Conservation (phyloP, 2,113 vertebrate species). For the Rana temporaria region DNA sequence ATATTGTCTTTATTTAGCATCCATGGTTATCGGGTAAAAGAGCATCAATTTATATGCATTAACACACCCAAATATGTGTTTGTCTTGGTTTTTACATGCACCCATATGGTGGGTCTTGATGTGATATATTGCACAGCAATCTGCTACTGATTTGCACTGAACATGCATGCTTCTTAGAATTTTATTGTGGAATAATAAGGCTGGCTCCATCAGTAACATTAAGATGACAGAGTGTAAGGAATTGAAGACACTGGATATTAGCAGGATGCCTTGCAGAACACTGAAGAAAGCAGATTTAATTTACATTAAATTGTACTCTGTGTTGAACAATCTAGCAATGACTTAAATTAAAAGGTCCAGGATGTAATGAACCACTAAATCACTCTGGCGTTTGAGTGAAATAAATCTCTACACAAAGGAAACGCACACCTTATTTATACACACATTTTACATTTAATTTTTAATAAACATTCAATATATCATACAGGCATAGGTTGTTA, state of each 20-base stretch:
- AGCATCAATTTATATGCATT: not conserved
- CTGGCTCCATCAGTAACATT: constrained; percentile 43
- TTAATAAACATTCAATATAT: too few relatives aligned
- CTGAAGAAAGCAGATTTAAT: constrained; percentile 47
- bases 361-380: constrained; percentile 42
- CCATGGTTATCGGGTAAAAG: not conserved
- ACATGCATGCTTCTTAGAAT: constrained; percentile 11
- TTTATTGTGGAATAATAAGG: constrained; percentile 28
- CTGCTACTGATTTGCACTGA: constrained; percentile 21
- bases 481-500: too few relatives aligned
- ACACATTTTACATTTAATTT: not conserved
- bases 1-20: not conserved
- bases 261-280: constrained; percentile 35
- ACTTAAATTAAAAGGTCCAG: constrained; percentile 41
- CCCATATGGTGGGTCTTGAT: constrained; percentile 8
- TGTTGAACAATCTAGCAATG: constrained; percentile 24
- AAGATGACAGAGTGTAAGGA: constrained; percentile 36
- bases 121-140: constrained; percentile 10
- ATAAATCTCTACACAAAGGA: not conserved
- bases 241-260: constrained; percentile 25
- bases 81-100: not conserved
- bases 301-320: constrained; percentile 45
- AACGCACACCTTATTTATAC: not conserved
- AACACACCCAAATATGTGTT: constrained; percentile 17
- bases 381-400: constrained; percentile 3